phyloP scores from a whole-genome alignment of 2,797 vertebrate species.

The Ctenosaura bakeri region DNA sequence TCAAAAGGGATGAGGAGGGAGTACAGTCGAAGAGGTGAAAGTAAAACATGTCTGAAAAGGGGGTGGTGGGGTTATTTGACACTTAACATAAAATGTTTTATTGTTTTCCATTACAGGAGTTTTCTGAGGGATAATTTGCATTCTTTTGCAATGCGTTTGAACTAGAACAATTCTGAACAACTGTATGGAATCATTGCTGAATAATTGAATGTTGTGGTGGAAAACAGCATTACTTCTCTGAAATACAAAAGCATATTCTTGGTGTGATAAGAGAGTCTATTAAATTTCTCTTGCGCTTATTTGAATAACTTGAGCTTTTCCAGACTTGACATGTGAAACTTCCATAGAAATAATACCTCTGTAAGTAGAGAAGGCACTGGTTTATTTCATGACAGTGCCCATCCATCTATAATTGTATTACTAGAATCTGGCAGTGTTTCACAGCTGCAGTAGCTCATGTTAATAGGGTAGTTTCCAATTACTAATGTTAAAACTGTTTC shows the following conservation, averaged over 20 bases:
- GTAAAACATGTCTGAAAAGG: neutral
- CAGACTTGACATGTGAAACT: slow-evolving; percentile 60
- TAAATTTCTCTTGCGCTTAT: slow-evolving; percentile 47
- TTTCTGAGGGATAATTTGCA: slow-evolving; percentile 10
- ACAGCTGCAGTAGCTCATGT: slow-evolving; percentile 63
- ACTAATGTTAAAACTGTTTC: slow-evolving; percentile 64
- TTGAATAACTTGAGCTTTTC: slow-evolving; percentile 62
- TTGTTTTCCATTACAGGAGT: neutral
- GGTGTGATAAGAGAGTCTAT: slow-evolving; percentile 59
- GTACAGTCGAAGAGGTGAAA: neutral
- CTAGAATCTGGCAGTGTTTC: slow-evolving; percentile 65
- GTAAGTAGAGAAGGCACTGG: slow-evolving; percentile 62
- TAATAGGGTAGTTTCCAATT: slow-evolving; percentile 68
- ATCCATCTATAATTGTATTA: slow-evolving; percentile 63
- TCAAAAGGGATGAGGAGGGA: neutral
- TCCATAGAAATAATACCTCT: slow-evolving; percentile 59
- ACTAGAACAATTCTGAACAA: neutral
- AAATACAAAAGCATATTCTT: slow-evolving; percentile 19
- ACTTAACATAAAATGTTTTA: neutral
- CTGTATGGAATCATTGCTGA: neutral
- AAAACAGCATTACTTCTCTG: slow-evolving; percentile 39
- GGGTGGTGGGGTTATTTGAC: neutral
- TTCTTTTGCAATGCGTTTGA: neutral
- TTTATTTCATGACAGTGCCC: slow-evolving; percentile 57
- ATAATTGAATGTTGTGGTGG: neutral